Percentiles rank a stretch among this genome's conserved stretches.
phyloP scores from a whole-genome alignment of 2,888 invertebrate species.

The Andrena bucephala region DNA sequence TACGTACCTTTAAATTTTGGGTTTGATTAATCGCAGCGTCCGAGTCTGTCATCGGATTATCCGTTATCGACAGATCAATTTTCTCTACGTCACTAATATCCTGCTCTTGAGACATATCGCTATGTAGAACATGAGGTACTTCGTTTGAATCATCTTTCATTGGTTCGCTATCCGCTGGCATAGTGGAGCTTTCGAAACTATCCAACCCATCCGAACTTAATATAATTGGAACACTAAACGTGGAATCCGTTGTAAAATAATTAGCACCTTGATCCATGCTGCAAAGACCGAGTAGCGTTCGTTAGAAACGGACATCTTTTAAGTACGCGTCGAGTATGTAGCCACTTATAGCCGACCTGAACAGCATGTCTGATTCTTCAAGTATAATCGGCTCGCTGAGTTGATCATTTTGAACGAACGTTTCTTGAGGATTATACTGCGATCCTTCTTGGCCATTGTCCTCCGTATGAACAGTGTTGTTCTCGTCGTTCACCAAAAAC shows the following conservation, averaged over 20 bases:
- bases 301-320: constrained; percentile 12
- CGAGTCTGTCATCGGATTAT: constrained; percentile 44
- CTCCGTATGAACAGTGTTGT: constrained; percentile 73
- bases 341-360: constrained; percentile 75
- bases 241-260: constrained; percentile 81
- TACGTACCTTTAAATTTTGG: constrained; percentile 77
- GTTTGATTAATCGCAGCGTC: constrained; percentile 72
- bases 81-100: constrained; percentile 54
- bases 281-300: constrained; percentile 6
- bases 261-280: constrained; percentile 83
- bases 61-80: constrained; percentile 39
- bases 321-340: not conserved
- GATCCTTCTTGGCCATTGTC: constrained; percentile 75
- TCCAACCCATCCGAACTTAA: constrained; percentile 80
- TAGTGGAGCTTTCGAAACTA: constrained; percentile 75
- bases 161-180: constrained; percentile 69
- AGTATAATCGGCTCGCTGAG: constrained; percentile 82
- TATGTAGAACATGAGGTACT: constrained; percentile 62
- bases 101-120: constrained; percentile 69
- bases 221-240: constrained; percentile 82
- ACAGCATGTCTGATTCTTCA: constrained; percentile 82
- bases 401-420: constrained; percentile 78
- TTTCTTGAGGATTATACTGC: constrained; percentile 78
- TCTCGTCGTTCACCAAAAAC: constrained; percentile 79
- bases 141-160: constrained; percentile 68